Evolutionary conservation across 2,888 invertebrate species (phyloP), one percentile per base, ranked within the genome.

Genomic region (Parnassius mnemosyne): DNA sequence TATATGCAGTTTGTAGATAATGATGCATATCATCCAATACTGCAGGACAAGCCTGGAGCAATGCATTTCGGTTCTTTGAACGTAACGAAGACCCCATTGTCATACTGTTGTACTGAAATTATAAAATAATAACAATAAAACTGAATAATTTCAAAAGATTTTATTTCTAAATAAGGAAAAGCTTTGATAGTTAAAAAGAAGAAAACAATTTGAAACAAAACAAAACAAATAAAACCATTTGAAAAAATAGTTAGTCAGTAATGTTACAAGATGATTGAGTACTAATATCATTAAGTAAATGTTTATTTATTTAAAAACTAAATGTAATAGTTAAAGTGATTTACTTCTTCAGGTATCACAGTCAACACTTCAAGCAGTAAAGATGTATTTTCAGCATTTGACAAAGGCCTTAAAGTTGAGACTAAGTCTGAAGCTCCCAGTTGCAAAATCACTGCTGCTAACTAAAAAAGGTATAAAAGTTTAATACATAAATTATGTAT

Each of bases 281-380:
- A 34, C 3, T 25, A 25, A 3, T 3, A 25, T 25, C 34, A 34
- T 34, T 34, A 34, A 34, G 34, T 34, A 34, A 34, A 34, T 34
- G 5, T 34, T 34, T 34, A 34, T 34, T 34, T 34, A 34, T 34
- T 34, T 34, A 34, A 34, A 34, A 34, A 34, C 34, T 34, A 34
- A 7, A 34, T 34, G 20, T 20, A 20, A 20, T 25, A 20, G 20
- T 20, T 65, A 58, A 54, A 58, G 13, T 3, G 11, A 52, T 43
- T 88, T 89, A 97, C 97, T 92, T 98, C 98, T 88, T 96, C 96
- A 41, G 98, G 97, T 78, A 98, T 94, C 60, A 96, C 95, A 72
- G 95, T 95, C 13, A 98, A 91, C 49, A 98, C 95, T 91, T 97
- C 96, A 59, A 98, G 82, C 73, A 98, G 83, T n/a, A 92, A 70